Conservation (phyloP, 2,113 vertebrate species). For the Heterocephalus glaber region DNA sequence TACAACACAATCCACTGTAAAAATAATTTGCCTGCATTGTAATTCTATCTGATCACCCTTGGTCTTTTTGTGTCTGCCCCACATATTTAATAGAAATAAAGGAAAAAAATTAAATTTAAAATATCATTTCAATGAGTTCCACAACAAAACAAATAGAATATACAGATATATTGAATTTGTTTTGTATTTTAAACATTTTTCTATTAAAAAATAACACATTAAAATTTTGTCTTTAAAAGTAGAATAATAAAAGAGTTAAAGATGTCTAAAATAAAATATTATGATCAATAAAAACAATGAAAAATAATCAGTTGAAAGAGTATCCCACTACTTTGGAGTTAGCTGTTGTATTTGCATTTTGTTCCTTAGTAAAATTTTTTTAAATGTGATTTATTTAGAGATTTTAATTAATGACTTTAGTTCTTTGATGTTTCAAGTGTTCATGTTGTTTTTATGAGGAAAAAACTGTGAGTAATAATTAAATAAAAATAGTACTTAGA, state of each 20-base stretch:
- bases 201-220: neutral
- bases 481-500: slow-evolving; percentile 63
- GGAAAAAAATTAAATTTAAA: neutral
- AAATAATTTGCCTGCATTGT: neutral
- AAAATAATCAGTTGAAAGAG: neutral
- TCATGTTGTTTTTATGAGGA: slow-evolving; percentile 35
- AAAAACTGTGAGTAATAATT: slow-evolving; percentile 44
- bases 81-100: neutral
- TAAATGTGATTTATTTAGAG: neutral
- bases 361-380: slow-evolving; percentile 18
- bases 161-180: neutral
- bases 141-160: neutral
- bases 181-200: neutral
- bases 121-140: neutral
- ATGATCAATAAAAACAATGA: neutral
- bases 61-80: neutral
- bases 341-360: neutral
- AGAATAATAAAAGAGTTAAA: neutral
- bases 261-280: neutral
- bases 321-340: neutral
- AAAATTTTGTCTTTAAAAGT: neutral
- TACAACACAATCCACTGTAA: neutral
- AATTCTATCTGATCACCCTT: neutral
- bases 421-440: slow-evolving; percentile 60
- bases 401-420: slow-evolving; percentile 42